Conservation (phyloP, 2,113 vertebrate genomes). For the Gymnogyps californianus region DNA sequence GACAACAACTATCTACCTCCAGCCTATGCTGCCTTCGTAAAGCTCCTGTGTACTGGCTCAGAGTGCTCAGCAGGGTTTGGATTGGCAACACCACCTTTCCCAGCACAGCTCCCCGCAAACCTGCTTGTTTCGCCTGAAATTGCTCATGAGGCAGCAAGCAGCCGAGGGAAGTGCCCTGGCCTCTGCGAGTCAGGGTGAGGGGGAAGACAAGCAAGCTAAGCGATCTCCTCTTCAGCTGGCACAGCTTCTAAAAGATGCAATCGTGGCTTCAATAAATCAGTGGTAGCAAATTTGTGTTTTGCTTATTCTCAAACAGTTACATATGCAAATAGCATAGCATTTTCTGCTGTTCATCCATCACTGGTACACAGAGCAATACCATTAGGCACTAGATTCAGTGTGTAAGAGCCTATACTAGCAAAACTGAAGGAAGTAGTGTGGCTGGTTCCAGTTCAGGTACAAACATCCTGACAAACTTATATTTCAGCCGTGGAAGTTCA, state of each 20-base stretch:
- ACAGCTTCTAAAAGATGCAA: not conserved
- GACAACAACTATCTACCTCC: not conserved
- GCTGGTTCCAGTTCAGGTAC: not conserved
- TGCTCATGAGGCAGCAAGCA: not conserved
- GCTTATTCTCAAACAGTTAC: not conserved
- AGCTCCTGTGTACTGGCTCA: not conserved
- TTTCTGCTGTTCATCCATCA: not conserved
- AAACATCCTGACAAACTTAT: not conserved
- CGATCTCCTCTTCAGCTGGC: not conserved
- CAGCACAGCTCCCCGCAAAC: not conserved
- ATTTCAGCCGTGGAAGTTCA: not conserved
- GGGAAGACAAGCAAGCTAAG: not conserved
- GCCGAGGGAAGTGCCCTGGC: rapidly evolving
- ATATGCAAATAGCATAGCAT: not conserved
- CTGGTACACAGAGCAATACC: not conserved
- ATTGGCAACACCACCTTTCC: not conserved
- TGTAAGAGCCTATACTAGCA: not conserved
- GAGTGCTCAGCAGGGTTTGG: not conserved
- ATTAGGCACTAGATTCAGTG: not conserved
- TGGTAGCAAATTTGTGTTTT: not conserved
- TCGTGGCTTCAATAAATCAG: not conserved
- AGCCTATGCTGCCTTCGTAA: not conserved
- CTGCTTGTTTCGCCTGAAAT: not conserved
- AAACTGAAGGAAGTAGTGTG: not conserved
- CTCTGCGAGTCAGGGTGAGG: not conserved